Conservation (phyloP, 2,797 vertebrate genomes). For the Nyctibius grandis region DNA sequence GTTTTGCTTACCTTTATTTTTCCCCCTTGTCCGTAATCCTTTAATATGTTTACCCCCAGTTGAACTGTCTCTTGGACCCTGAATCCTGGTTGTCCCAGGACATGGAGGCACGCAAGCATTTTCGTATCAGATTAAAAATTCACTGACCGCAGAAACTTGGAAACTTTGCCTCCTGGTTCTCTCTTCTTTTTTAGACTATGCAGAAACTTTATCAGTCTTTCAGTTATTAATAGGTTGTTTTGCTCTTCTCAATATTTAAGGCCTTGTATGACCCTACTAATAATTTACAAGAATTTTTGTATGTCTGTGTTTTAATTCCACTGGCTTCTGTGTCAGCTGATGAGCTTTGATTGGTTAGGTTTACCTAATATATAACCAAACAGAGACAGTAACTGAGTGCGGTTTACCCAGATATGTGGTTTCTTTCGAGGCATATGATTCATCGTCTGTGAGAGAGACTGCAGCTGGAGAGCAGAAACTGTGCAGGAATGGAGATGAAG, state of each 20-base stretch:
- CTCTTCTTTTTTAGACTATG: slow-evolving; percentile 35
- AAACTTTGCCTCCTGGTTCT: slow-evolving; percentile 39
- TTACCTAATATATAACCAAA: slow-evolving; percentile 60
- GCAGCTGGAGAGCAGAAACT: slow-evolving; percentile 37
- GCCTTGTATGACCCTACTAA: slow-evolving; percentile 54
- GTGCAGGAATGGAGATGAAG: background rate
- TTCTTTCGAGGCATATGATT: slow-evolving; percentile 68
- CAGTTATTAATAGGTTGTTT: slow-evolving; percentile 64
- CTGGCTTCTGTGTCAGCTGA: slow-evolving; percentile 60
- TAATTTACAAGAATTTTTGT: slow-evolving; percentile 63
- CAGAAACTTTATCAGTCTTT: slow-evolving; percentile 68
- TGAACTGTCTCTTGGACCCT: slow-evolving; percentile 10
- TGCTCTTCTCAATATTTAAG: slow-evolving; percentile 59
- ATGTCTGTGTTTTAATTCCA: slow-evolving; percentile 67
- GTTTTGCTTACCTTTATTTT: slow-evolving; percentile 30
- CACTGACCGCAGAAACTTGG: slow-evolving; percentile 59
- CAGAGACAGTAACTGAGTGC: slow-evolving; percentile 58
- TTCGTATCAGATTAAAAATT: slow-evolving; percentile 26
- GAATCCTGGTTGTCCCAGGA: background rate
- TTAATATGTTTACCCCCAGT: slow-evolving; percentile 4
- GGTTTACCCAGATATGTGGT: slow-evolving; percentile 60
- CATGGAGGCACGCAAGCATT: background rate
- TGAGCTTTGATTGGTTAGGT: slow-evolving; percentile 56
- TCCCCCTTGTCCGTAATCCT: background rate
- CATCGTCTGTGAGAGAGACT: slow-evolving; percentile 52